Evolutionary conservation across 1,140 invertebrate genomes (phyloP).

Genomic region (Ostrea denselamellosa): DNA sequence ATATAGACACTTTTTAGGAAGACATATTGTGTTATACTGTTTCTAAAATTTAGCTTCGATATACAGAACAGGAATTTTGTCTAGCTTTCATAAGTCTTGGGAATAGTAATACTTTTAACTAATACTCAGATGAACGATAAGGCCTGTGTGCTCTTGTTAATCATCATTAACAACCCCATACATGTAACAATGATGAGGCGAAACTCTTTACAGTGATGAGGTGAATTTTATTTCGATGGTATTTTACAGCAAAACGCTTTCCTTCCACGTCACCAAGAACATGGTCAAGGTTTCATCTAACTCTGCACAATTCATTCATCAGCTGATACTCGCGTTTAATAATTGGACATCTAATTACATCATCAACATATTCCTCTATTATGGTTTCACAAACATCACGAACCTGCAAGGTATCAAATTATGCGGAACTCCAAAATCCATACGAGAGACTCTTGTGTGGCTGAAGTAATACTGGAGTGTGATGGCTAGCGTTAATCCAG

Average conservation of each 20-base stretch:
- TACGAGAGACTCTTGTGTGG: constrained; percentile 34
- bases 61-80: no score
- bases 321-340: constrained; percentile 40
- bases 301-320: constrained; percentile 62
- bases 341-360: not conserved
- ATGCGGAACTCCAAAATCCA: constrained; percentile 53
- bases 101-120: no score
- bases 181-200: constrained; percentile 78
- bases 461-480: no score
- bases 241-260: constrained; percentile 64
- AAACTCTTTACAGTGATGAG: constrained; percentile 80
- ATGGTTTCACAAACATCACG: constrained; percentile 45
- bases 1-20: no score
- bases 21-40: no score
- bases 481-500: constrained; percentile 79
- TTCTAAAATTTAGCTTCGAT: no score
- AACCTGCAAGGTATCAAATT: constrained; percentile 50
- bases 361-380: constrained; percentile 33
- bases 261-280: constrained; percentile 73
- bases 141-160: no score
- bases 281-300: constrained; percentile 78
- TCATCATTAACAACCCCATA: constrained; percentile 56
- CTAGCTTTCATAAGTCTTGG: no score
- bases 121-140: no score
- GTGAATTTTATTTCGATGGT: constrained; percentile 47